Percentiles rank a stretch among this genome's conserved stretches.
These are phyloP conservation scores for Myotis pilosus DNA, from an alignment of 2,797 vertebrate genomes.

Conservation along the genomic window DNA sequence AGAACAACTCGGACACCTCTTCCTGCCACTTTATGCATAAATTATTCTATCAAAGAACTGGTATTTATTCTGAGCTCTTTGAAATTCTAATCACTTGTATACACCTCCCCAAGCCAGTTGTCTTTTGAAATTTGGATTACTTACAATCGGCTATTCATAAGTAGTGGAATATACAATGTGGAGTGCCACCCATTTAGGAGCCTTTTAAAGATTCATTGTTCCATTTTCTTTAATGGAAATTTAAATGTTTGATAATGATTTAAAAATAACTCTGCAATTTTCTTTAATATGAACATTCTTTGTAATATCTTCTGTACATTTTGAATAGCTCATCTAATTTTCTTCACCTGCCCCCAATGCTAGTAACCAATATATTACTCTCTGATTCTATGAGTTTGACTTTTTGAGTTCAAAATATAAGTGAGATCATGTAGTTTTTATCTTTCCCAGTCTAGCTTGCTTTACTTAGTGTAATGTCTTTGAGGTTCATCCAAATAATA, in stretches of 20 bases:
- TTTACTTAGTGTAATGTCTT: background rate
- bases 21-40: constrained; percentile 85
- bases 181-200: constrained; percentile 69
- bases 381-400: background rate
- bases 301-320: constrained; percentile 33
- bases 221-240: constrained; percentile 61
- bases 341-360: background rate
- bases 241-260: constrained; percentile 65
- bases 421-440: background rate
- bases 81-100: constrained; percentile 87
- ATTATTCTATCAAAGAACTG: constrained; percentile 87
- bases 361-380: background rate
- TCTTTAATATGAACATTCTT: constrained; percentile 60
- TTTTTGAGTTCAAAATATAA: background rate
- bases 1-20: constrained; percentile 82
- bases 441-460: background rate
- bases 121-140: constrained; percentile 84
- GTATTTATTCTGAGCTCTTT: constrained; percentile 86
- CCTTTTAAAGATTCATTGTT: constrained; percentile 73
- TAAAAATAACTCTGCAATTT: constrained; percentile 64
- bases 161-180: constrained; percentile 73
- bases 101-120: constrained; percentile 84
- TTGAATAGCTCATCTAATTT: background rate
- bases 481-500: background rate
- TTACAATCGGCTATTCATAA: constrained; percentile 86